A percentile compares a stretch with the other conserved stretches of the same genome.
These are phyloP conservation scores for Anarrhichthys ocellatus DNA, from an alignment of 2,113 vertebrate genomes.

Conservation along the genomic window DNA sequence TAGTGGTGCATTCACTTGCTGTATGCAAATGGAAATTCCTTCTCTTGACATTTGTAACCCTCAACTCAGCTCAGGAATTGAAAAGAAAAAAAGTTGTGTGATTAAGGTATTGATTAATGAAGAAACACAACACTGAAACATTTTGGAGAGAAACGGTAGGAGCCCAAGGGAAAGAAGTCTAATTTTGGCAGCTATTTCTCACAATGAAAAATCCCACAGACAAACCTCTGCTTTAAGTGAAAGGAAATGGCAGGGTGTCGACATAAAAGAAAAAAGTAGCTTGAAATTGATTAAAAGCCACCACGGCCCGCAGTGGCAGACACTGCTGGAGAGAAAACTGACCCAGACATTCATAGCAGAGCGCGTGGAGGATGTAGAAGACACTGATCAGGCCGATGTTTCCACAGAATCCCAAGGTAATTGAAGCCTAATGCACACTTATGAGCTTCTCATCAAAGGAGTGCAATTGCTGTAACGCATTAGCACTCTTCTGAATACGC, in stretches of 20 bases:
- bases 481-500: conserved; percentile 37
- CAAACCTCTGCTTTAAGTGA: not conserved
- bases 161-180: not conserved
- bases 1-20: not conserved
- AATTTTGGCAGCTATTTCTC: not conserved
- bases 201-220: not conserved
- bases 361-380: conserved; percentile 35
- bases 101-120: conserved; percentile 9
- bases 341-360: conserved; percentile 28
- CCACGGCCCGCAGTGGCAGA: not conserved
- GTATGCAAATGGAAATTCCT: not conserved
- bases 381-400: conserved; percentile 44
- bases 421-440: conserved; percentile 49
- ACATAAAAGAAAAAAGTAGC: conserved; percentile 6
- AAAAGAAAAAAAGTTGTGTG: not conserved
- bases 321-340: conserved; percentile 20
- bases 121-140: not conserved
- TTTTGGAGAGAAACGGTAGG: not conserved
- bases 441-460: conserved; percentile 53
- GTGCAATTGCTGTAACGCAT: conserved; percentile 18
- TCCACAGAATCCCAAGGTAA: conserved; percentile 47
- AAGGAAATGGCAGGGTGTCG: not conserved
- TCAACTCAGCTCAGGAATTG: not conserved
- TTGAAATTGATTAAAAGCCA: conserved; percentile 28
- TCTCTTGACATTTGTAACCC: not conserved